Evolutionary conservation across 2,888 invertebrate species (phyloP), one percentile per base, ranked within the genome.

Genomic region (Mycalesis mineus): DNA sequence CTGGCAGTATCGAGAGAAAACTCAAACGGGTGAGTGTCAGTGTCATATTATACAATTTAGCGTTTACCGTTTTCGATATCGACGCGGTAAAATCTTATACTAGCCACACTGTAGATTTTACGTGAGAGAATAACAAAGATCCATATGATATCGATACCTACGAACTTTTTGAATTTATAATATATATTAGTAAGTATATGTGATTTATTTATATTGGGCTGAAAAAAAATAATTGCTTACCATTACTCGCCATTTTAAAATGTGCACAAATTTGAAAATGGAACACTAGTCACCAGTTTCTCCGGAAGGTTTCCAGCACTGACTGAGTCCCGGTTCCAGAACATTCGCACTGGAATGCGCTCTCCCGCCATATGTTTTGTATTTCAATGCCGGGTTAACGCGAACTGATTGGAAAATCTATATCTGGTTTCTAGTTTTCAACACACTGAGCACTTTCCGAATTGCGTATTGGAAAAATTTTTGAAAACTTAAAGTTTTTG

Each of bases 341-440:
- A 74, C 68, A 72, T 76, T 77, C 78, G 70, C 67, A 62, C 77
- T 57, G 57, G 58, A 82, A 80, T 79, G 78, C 72, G 73, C 72
- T 63, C 66, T 71, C 72, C 70, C 70, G 80, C 79, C 85, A 84
- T 84, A 82, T 84, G 86, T 82, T 86, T 83, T 74, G 72, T 82
- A 75, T 74, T 72, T 70, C 70, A 70, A 74, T 78, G 75, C 72
- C 55, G 60, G 54, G 51, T 51, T 77, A 57, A 65, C 64, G 66
- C 72, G 65, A 61, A 58, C 8, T 57, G 57, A 61, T 58, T 57
- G 63, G 56, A 55, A 58, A 59, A 61, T 54, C 42, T 48, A 41
- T 51, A 51, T 44, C 50, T 41, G 55, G 41, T 36, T 54, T 56
- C 49, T 14, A 52, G 42, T 51, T 55, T 51, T 37, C 51, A 57